A percentile compares a stretch with the other conserved stretches of the same genome.
These are phyloP conservation scores for Drosophila helvetica DNA, from an alignment of 2,888 invertebrate species.

Conservation along the genomic window DNA sequence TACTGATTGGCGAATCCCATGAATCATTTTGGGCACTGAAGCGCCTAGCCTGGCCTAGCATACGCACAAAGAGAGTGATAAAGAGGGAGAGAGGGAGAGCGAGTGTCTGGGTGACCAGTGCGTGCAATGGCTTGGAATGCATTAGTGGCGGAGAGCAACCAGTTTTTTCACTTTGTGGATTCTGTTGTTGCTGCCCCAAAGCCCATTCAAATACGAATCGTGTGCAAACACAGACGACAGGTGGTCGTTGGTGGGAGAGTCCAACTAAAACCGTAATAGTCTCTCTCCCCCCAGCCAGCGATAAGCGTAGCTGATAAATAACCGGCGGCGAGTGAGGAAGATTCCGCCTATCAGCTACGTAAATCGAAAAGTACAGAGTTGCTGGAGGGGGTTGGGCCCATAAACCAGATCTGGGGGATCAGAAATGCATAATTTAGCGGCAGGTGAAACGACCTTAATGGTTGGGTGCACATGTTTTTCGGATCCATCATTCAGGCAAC, in stretches of 20 bases:
- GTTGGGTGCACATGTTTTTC: constrained; percentile 36
- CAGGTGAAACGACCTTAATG: constrained; percentile 42
- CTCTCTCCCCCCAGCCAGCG: constrained; percentile 3
- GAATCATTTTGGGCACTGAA: constrained; percentile 35
- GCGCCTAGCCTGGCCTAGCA: constrained; percentile 12
- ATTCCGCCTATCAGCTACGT: constrained; percentile 27
- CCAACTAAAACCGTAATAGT: neutral
- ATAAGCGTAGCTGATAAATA: constrained; percentile 44
- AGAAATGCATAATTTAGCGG: constrained; percentile 13
- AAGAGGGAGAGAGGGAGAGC: neutral
- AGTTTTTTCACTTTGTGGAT: constrained; percentile 30
- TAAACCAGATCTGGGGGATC: constrained; percentile 16
- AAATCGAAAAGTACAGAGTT: constrained; percentile 4
- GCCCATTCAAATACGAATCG: constrained; percentile 24
- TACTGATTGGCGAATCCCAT: constrained; percentile 29
- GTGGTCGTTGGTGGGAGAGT: neutral
- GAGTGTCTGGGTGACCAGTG: constrained; percentile 30
- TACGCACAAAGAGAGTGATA: constrained; percentile 25
- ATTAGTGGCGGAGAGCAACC: constrained; percentile 19
- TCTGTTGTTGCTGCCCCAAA: constrained; percentile 6
- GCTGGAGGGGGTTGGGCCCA: no score
- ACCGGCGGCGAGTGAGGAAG: neutral
- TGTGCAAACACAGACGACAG: constrained; percentile 23
- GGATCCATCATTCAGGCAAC: constrained; percentile 16
- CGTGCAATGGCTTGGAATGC: constrained; percentile 48